A percentile compares a stretch with the other conserved stretches of the same genome.
Conservation (phyloP, 1,140 invertebrate species). For the Drosophila ohnishii region DNA sequence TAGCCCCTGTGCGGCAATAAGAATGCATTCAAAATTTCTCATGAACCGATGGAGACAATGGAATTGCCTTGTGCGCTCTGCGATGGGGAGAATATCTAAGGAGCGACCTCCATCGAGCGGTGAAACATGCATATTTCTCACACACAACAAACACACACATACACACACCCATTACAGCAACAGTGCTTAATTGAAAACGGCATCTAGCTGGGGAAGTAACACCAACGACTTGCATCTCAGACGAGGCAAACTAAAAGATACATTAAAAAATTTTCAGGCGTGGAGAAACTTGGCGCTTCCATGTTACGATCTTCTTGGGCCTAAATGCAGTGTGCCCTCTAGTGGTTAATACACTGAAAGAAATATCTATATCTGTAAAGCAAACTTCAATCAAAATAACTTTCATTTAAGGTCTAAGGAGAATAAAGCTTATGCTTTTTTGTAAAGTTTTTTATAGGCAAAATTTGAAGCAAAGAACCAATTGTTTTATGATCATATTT, state of each 20-base stretch:
- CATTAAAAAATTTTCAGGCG: conserved; percentile 55
- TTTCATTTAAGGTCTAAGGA: too few species aligned
- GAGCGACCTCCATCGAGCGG: conserved; percentile 52
- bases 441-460: background rate
- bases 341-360: conserved; percentile 19
- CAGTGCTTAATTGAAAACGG: conserved; percentile 58
- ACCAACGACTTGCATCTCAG: conserved; percentile 14
- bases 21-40: conserved; percentile 40
- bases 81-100: conserved; percentile 30
- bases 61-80: conserved; percentile 28
- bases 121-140: conserved; percentile 56
- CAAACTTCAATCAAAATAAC: background rate
- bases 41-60: conserved; percentile 38
- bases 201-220: conserved; percentile 33
- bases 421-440: background rate
- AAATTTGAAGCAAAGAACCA: too few species aligned
- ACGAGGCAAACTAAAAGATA: conserved; percentile 47
- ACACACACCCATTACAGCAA: conserved; percentile 41
- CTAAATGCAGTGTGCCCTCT: conserved; percentile 35
- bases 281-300: conserved; percentile 68
- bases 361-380: background rate
- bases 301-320: conserved; percentile 59
- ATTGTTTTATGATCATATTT: background rate
- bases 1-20: conserved; percentile 16
- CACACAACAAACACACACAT: conserved; percentile 1